These are phyloP conservation scores for Schizopygopsis pylzovi DNA, from an alignment of 2,797 vertebrate species.

Conservation along the genomic window DNA sequence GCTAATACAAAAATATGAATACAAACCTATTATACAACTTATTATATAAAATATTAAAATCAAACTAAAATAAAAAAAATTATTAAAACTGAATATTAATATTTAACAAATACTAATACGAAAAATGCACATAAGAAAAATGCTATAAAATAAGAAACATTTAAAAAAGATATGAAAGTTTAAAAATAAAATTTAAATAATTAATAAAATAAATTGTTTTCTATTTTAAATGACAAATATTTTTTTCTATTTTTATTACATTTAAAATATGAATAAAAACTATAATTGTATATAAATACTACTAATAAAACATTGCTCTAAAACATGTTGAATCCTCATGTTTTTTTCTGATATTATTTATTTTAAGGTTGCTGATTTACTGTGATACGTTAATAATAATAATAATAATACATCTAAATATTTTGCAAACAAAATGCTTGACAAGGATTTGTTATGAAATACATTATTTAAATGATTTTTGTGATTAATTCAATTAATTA, in stretches of 20 bases:
- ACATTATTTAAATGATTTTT: neutral
- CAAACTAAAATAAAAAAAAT: neutral
- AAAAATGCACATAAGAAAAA: neutral
- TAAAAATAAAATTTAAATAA: too few species aligned
- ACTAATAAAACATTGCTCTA: neutral
- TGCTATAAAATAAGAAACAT: neutral
- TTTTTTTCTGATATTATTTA: neutral
- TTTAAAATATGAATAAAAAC: neutral
- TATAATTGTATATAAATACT: neutral
- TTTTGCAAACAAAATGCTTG: neutral
- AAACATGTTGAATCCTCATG: neutral
- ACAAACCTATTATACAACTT: neutral
- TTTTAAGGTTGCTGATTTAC: neutral
- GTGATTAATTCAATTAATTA: neutral
- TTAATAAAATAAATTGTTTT: too few species aligned
- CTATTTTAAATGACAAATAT: neutral
- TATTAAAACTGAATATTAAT: neutral
- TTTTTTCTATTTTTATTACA: neutral
- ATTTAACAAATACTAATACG: neutral
- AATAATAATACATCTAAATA: neutral
- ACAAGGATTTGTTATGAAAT: neutral
- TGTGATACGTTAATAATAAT: too few species aligned
- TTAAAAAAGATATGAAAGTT: neutral
- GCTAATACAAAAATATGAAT: neutral
- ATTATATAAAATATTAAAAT: neutral